Conservation (phyloP, 2,797 vertebrate species). For the Tadarida brasiliensis region DNA sequence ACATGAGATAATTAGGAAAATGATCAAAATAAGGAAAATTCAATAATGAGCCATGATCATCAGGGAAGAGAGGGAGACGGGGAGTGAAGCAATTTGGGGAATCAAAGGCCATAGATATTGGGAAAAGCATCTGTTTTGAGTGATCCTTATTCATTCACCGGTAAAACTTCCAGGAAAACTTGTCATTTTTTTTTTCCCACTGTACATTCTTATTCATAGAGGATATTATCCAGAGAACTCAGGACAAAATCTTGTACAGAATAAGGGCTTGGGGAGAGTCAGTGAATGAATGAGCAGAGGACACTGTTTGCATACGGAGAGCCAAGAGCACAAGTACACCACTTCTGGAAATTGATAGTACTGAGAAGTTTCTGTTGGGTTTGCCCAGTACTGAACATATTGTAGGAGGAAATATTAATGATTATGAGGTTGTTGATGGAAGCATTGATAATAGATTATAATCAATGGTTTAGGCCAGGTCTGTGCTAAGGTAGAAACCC, state of each 20-base stretch:
- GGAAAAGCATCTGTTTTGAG: not conserved
- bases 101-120: not conserved
- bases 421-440: not conserved
- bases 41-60: slow-evolving; percentile 1
- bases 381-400: not conserved
- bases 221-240: not conserved
- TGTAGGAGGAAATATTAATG: not conserved
- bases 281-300: not conserved
- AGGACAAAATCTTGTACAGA: not conserved
- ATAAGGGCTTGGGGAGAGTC: not conserved
- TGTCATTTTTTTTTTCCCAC: not conserved
- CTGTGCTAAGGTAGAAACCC: not conserved
- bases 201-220: not conserved
- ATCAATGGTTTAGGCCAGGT: not conserved
- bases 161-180: slow-evolving; percentile 24
- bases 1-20: slow-evolving; percentile 60
- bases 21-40: slow-evolving; percentile 63
- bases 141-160: not conserved
- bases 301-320: not conserved
- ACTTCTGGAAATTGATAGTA: not conserved
- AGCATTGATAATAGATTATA: not conserved
- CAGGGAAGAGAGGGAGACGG: not conserved
- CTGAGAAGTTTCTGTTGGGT: not conserved
- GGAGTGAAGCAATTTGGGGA: not conserved
- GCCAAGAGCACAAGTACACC: not conserved